These are phyloP conservation scores for Mesorhabditis spiculigera DNA, from an alignment of 2,888 invertebrate species.

Conservation along the genomic window DNA sequence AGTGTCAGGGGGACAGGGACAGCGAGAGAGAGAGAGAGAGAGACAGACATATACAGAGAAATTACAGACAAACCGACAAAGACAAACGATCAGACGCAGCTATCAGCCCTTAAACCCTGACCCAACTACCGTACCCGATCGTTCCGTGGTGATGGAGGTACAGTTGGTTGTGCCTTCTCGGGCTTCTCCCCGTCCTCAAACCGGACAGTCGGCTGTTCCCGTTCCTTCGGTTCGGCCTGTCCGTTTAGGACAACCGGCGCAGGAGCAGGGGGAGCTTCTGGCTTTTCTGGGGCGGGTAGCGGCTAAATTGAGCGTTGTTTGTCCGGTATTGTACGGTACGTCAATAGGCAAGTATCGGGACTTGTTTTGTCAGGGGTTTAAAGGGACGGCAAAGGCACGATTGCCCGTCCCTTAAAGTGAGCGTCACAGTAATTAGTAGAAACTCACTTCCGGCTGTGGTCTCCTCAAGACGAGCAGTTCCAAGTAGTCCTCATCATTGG, in stretches of 20 bases:
- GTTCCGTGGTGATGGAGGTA: slow-evolving; percentile 1
- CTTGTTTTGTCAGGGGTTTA: too few relatives aligned
- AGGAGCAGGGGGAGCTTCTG: neutral
- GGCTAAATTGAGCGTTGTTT: too few relatives aligned
- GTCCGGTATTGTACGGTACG: too few relatives aligned
- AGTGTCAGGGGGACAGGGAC: neutral
- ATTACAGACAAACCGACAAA: slow-evolving; percentile 7
- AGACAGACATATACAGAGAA: too few relatives aligned
- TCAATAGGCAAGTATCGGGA: too few relatives aligned
- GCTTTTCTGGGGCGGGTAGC: neutral
- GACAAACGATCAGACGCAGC: too few relatives aligned
- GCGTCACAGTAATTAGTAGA: too few relatives aligned
- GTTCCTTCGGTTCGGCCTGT: neutral
- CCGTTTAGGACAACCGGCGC: neutral
- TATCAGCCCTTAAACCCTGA: too few relatives aligned
- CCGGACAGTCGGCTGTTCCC: slow-evolving; percentile 20
- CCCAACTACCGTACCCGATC: neutral
- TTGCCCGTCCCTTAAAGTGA: too few relatives aligned
- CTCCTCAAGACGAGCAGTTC: slow-evolving; percentile 35
- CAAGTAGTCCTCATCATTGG: slow-evolving; percentile 40
- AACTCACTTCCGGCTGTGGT: neutral
- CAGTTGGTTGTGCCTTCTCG: slow-evolving; percentile 3
- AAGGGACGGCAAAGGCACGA: too few relatives aligned
- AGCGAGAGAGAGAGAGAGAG: too few relatives aligned
- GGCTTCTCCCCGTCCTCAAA: slow-evolving; percentile 14